Percentiles rank a stretch among this genome's conserved stretches.
phyloP scores from a whole-genome alignment of 2,888 invertebrate species.

The Synergus japonicus region DNA sequence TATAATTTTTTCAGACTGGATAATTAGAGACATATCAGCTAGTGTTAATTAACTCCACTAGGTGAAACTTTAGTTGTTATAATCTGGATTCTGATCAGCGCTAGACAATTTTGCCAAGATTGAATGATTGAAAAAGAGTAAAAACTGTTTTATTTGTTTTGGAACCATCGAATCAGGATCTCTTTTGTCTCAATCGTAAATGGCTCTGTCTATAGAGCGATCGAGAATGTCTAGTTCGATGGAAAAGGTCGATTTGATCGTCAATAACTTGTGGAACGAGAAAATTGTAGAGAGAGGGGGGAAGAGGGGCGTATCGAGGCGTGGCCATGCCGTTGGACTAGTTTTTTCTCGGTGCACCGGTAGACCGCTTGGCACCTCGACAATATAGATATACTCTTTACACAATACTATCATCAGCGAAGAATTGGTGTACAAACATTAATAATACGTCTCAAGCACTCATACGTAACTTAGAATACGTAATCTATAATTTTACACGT shows the following conservation, averaged over 20 bases:
- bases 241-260: slow-evolving; percentile 49
- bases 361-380: slow-evolving; percentile 73
- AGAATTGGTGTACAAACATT: background rate
- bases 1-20: no score
- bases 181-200: background rate
- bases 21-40: no score
- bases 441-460: slow-evolving; percentile 19
- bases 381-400: slow-evolving; percentile 45
- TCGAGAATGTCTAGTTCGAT: slow-evolving; percentile 9
- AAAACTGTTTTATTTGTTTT: no score
- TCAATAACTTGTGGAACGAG: slow-evolving; percentile 36
- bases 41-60: no score
- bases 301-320: slow-evolving; percentile 46
- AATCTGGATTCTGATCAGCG: no score
- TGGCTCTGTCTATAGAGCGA: background rate
- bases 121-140: no score
- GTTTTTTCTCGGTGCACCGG: slow-evolving; percentile 65
- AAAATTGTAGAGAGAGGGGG: slow-evolving; percentile 7
- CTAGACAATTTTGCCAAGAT: no score
- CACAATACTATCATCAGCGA: slow-evolving; percentile 6
- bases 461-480: background rate
- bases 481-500: slow-evolving; percentile 29
- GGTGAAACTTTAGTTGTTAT: no score
- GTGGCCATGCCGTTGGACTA: slow-evolving; percentile 62
- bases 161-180: no score